Evolutionary conservation across 1,140 invertebrate genomes (phyloP), one percentile per base, ranked within the genome.

Genomic region (Drosophila nigromelanica): DNA sequence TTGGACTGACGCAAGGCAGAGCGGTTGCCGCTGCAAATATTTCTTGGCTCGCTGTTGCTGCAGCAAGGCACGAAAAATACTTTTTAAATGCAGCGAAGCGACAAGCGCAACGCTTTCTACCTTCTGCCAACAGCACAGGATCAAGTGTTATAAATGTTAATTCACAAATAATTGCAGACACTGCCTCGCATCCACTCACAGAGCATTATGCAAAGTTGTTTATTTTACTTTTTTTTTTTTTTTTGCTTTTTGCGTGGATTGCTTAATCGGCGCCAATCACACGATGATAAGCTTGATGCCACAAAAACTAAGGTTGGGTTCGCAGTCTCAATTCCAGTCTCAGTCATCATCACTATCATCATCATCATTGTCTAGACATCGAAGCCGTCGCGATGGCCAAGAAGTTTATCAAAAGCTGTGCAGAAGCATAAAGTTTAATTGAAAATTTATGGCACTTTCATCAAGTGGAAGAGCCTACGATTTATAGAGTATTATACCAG

Each of bases 91-190:
- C 82, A 76, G 64, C 80, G 71, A 89, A 87, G 82, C 82, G 83
- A 78, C 80, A 80, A 80, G 62, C 60, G 48, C 52, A 62, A 61
- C 78, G 72, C 80, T 82, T 75, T 82, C 80, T 70, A 68, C 67
- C 37, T 61, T 64, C 62, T 63, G 48, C 18, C 54, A 33, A 50
- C 63, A 14, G 21, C 82, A 68, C 79, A 87, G 83, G 81, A 90
- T 90, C 87, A 90, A 90, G 87, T 87, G 87, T 90, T 90, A 90
- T 90, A 90, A 90, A 90, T 90, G 87, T 90, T 90, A 90, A 90
- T 90, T 90, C 87, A 73, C 78, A 90, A 90, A 90, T 90, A 90
- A 90, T 90, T 90, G 87, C 76, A 72, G 61, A 39, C 55, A 64
- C 15, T 52, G 50, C 42, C 14, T 42, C 33, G 30, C 8, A 35